Percentiles rank a stretch among this genome's conserved stretches.
These are phyloP conservation scores for Temnothorax nylanderi DNA, from an alignment of 1,140 invertebrate genomes.

Conservation along the genomic window DNA sequence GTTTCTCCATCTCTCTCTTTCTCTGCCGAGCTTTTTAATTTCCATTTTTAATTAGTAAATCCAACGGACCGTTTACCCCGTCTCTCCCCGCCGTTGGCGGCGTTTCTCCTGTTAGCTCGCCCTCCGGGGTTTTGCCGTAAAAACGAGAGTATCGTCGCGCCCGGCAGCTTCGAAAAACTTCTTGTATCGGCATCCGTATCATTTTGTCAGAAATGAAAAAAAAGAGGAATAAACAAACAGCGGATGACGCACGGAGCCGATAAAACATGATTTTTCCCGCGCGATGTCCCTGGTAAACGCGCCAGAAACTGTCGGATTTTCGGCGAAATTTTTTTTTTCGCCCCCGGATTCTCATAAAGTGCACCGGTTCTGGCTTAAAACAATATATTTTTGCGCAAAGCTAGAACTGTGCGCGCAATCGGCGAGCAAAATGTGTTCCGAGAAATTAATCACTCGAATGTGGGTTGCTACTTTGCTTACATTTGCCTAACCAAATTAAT, in stretches of 20 bases:
- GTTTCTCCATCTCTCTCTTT: not conserved
- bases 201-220: conserved; percentile 48
- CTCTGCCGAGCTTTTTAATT: conserved; percentile 39
- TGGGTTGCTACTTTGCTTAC: not conserved
- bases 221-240: conserved; percentile 17
- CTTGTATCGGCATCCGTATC: conserved; percentile 38
- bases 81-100: not conserved
- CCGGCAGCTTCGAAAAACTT: conserved; percentile 41
- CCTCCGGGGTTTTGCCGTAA: conserved; percentile 7
- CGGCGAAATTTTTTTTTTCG: not conserved
- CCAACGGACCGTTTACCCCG: conserved; percentile 56
- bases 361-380: conserved; percentile 17
- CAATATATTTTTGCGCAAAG: conserved; percentile 23
- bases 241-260: conserved; percentile 7
- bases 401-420: not conserved
- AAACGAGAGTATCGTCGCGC: conserved; percentile 34
- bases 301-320: conserved; percentile 38
- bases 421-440: not conserved
- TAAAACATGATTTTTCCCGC: conserved; percentile 51
- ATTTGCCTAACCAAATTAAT: not conserved
- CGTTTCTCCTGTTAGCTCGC: conserved; percentile 4
- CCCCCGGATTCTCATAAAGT: conserved; percentile 24
- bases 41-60: conserved; percentile 65
- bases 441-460: conserved; percentile 9
- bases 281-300: conserved; percentile 21